Evolutionary conservation across 92 coral and sea anemone genomes (phyloP).

Genomic region (Zoanthus gigantus): DNA sequence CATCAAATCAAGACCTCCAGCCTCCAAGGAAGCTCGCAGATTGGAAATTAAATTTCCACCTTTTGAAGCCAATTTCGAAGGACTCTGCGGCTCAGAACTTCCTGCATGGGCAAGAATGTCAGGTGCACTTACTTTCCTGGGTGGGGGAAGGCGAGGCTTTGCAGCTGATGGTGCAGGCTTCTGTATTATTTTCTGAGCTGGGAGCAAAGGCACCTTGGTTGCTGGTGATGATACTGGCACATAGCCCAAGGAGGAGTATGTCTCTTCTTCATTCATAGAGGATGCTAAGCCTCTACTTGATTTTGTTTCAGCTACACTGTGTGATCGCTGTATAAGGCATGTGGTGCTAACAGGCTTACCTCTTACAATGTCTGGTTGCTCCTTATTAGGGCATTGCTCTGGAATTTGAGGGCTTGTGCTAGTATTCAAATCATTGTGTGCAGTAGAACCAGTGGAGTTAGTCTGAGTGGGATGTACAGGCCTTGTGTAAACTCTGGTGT

Average conservation of each 20-base stretch:
- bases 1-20: constrained; percentile 79
- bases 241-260: constrained; percentile 74
- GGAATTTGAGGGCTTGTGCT: not conserved
- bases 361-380: not conserved
- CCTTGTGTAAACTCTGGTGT: not conserved
- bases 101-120: constrained; percentile 32
- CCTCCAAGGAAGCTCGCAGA: constrained; percentile 81
- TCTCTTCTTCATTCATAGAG: constrained; percentile 70
- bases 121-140: constrained; percentile 74
- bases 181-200: constrained; percentile 33
- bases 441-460: constrained; percentile 2
- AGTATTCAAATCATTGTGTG: not conserved
- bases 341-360: constrained; percentile 3
- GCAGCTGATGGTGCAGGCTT: constrained; percentile 8
- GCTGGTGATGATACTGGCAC: constrained; percentile 52
- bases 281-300: constrained; percentile 51
- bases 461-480: not conserved
- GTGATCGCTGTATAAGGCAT: not conserved
- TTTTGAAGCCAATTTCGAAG: constrained; percentile 19
- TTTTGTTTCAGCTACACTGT: constrained; percentile 10
- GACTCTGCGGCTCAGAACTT: not conserved
- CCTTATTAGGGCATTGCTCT: constrained; percentile 9
- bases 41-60: constrained; percentile 64
- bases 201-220: constrained; percentile 40
- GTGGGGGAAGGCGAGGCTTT: constrained; percentile 59